Percentiles rank a stretch among this genome's conserved stretches.
Evolutionary conservation across 2,888 invertebrate genomes (phyloP).

Genomic region (Drosophila maculinotata): DNA sequence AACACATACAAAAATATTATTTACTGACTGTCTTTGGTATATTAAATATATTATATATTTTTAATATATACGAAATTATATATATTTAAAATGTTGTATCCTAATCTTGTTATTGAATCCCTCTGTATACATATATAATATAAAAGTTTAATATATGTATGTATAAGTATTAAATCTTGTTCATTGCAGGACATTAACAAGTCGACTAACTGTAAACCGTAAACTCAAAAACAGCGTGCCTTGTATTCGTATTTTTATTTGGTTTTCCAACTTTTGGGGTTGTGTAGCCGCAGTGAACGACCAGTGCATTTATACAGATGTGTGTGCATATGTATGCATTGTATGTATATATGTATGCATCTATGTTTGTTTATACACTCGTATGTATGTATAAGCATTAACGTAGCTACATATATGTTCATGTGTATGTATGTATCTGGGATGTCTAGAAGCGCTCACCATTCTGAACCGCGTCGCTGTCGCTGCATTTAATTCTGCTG

Average conservation of each 20-base stretch:
- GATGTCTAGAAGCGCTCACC: constrained; percentile 55
- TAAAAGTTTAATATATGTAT: too few species aligned
- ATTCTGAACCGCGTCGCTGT: constrained; percentile 64
- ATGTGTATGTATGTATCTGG: constrained; percentile 52
- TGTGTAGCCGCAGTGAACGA: constrained; percentile 64
- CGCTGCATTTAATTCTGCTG: constrained; percentile 70
- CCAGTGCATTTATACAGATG: constrained; percentile 55
- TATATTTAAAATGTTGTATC: too few species aligned
- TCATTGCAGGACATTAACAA: constrained; percentile 31
- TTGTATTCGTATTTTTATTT: constrained; percentile 75
- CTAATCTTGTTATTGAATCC: too few species aligned
- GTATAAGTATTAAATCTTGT: too few species aligned
- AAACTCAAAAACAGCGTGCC: constrained; percentile 64
- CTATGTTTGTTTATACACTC: constrained; percentile 21
- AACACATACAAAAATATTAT: background rate
- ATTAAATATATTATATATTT: too few species aligned
- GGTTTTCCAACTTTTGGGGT: constrained; percentile 80
- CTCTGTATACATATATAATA: too few species aligned
- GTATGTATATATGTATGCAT: constrained; percentile 29
- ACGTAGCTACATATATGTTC: constrained; percentile 12
- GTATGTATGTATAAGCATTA: constrained; percentile 19
- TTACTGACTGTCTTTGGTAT: too few species aligned
- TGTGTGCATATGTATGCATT: constrained; percentile 10
- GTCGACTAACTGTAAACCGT: constrained; percentile 37
- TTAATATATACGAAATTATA: too few species aligned